Evolutionary conservation across 1,140 invertebrate genomes (phyloP).

Genomic region (Monochamus saltuarius): DNA sequence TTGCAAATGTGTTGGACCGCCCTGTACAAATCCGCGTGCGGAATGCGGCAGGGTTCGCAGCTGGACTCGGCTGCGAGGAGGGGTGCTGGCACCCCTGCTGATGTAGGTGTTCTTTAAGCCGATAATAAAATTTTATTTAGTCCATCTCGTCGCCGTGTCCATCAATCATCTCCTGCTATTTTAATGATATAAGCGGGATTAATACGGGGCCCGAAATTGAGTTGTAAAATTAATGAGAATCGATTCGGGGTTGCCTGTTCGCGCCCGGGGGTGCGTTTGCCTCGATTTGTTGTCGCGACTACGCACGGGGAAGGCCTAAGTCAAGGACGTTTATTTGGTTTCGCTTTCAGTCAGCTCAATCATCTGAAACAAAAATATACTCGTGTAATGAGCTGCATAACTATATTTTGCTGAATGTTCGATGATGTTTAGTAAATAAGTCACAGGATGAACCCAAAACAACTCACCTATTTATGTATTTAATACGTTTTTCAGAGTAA

Average conservation of each 20-base stretch:
- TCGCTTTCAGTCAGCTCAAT: too few relatives aligned
- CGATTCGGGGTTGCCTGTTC: neutral
- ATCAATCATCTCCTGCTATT: conserved; percentile 30
- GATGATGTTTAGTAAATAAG: too few relatives aligned
- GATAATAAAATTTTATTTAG: conserved; percentile 44
- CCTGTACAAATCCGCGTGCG: conserved; percentile 40
- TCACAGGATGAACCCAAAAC: too few relatives aligned
- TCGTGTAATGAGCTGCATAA: too few relatives aligned
- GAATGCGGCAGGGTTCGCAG: conserved; percentile 38
- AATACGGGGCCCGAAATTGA: conserved; percentile 16
- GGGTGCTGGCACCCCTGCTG: conserved; percentile 6
- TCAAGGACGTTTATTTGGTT: too few relatives aligned
- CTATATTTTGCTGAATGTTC: too few relatives aligned
- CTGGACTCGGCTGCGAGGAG: conserved; percentile 28
- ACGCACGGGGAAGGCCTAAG: too few relatives aligned
- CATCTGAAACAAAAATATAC: too few relatives aligned
- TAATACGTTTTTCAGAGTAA: too few relatives aligned
- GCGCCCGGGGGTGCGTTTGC: neutral
- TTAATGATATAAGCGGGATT: conserved; percentile 19
- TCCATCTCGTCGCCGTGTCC: conserved; percentile 31
- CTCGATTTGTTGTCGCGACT: too few relatives aligned
- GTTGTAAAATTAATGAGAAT: conserved; percentile 13
- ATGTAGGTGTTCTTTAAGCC: conserved; percentile 38
- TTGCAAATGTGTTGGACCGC: too few relatives aligned
- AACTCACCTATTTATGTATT: too few relatives aligned